phyloP scores from a whole-genome alignment of 23 tunicate genomes.

The Halocynthia roretzi region DNA sequence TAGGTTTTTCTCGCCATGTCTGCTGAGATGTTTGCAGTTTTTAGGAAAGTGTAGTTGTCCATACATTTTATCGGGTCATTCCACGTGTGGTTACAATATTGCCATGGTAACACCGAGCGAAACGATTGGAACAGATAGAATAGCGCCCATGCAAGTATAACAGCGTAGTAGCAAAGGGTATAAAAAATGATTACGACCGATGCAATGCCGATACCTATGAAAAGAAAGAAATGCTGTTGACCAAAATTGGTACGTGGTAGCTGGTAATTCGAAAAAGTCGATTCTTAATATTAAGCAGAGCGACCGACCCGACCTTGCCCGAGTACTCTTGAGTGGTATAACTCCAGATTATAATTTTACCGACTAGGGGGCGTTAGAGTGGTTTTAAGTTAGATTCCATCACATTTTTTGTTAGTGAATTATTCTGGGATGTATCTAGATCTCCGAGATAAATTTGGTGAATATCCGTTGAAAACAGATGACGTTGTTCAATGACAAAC shows the following conservation, averaged over 20 bases:
- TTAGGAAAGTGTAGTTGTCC: conserved; percentile 59
- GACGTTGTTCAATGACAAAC: neutral
- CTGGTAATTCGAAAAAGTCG: neutral
- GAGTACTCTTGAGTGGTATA: too few species aligned
- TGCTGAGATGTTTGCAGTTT: conserved; percentile 40
- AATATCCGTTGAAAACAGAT: neutral
- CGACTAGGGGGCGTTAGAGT: too few species aligned
- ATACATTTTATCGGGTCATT: conserved; percentile 47
- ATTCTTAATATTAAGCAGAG: neutral
- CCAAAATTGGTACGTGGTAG: neutral
- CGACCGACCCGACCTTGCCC: too few species aligned
- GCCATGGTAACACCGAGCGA: conserved; percentile 81
- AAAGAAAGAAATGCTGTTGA: neutral
- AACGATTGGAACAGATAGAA: conserved; percentile 96
- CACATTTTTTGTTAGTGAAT: too few species aligned
- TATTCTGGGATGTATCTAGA: too few species aligned
- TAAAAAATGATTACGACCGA: conserved; percentile 84
- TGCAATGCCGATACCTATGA: conserved; percentile 77
- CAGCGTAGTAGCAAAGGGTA: conserved; percentile 98
- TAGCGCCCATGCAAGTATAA: conserved; percentile 93
- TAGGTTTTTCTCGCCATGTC: conserved; percentile 39
- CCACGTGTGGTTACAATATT: conserved; percentile 72
- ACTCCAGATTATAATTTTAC: too few species aligned
- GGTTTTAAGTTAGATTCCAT: too few species aligned
- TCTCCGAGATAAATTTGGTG: neutral